A percentile compares a stretch with the other conserved stretches of the same genome.
Conservation (phyloP, 2,797 vertebrate genomes). For the Saxicola maurus region DNA sequence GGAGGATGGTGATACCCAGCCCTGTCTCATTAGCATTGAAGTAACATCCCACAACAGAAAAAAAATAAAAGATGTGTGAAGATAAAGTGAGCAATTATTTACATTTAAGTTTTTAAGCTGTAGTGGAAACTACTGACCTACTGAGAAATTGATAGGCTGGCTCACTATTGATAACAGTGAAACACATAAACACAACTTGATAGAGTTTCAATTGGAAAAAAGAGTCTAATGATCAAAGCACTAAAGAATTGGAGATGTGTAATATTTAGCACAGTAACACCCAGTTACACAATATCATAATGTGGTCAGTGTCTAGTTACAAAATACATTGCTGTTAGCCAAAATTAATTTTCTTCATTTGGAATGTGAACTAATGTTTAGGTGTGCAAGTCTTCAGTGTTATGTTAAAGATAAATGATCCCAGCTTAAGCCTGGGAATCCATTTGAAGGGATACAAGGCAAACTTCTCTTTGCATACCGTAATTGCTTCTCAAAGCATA, state of each 20-base stretch:
- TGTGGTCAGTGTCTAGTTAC: not conserved
- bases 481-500: not conserved
- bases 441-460: not conserved
- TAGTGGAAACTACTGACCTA: not conserved
- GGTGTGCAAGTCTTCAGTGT: not conserved
- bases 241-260: not conserved
- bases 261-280: not conserved
- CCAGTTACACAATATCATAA: not conserved
- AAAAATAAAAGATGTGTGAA: not conserved
- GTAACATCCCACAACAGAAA: not conserved
- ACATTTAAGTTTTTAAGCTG: not conserved
- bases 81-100: not conserved
- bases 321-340: not conserved
- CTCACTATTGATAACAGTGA: not conserved
- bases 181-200: not conserved
- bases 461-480: not conserved
- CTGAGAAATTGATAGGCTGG: not conserved
- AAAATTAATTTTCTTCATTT: not conserved
- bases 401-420: not conserved
- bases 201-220: not conserved
- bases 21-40: not conserved
- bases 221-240: not conserved
- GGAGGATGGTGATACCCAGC: not conserved
- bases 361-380: not conserved
- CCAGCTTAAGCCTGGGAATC: not conserved